Base-by-base conservation (phyloP, 2,888 invertebrate genomes). In the Seira musarum region DNA sequence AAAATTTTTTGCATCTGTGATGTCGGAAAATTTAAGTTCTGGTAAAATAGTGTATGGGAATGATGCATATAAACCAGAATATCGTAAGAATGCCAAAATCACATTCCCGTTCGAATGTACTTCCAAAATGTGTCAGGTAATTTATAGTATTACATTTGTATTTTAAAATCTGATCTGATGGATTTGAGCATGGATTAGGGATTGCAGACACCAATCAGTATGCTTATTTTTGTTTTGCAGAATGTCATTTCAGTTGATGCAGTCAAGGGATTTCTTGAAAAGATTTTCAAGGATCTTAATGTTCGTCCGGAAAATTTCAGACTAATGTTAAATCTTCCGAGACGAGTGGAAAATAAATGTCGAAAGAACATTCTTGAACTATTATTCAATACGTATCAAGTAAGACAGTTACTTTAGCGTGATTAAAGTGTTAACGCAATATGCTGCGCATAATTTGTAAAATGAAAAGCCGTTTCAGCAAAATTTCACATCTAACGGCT, bases 1-100 rank as follows among this genome's bases (percentile, higher is more conserved):
- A 78, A 82, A 91, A 70, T 91, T 91, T 88, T 90, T 92, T 87
- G 91, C 91, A 1, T 89, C 90, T 69, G 89, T 91, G 46, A 89
- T 89, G 83, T 90, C 90, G 17, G 88, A 88, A 46, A 88, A 89
- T 82, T 87, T 88, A 72, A 88, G 88, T 46, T 88, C 87, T 66
- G 87, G 88, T 24, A 84, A 87, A 63, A 87, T 88, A 66, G 86
- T 88, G 24, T 89, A 90, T 81, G 91, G 91, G 2, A 86, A 88
- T 61, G 90, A 90, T 70, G 90, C 90, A 3, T 88, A 89, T 69
- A 87, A 88, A 57, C 90, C 90, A 1, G 88, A 89, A 68, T 83
- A 84, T 57, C 80, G 87, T 13, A 85, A 83, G 60, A 85, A 82
- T 53, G 83, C 84, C 24, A 87, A 86, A 82, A 85, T 87, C 15